phyloP scores from a whole-genome alignment of 1,140 invertebrate species.

The Micrasema longulum region DNA sequence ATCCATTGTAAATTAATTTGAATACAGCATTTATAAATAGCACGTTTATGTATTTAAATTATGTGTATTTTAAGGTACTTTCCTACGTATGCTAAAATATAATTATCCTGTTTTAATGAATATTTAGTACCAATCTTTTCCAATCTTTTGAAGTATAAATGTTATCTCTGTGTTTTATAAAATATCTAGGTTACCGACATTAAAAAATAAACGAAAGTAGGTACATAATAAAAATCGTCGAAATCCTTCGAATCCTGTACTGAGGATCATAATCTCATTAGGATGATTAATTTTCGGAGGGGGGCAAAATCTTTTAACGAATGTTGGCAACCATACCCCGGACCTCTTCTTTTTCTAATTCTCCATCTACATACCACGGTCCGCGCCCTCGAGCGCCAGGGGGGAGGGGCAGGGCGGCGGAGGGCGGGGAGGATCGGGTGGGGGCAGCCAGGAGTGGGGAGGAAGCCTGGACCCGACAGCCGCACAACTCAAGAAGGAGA shows the following conservation, averaged over 20 bases:
- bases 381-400: constrained; percentile 10
- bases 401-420: background rate
- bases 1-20: too few relatives aligned
- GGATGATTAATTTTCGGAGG: constrained; percentile 36
- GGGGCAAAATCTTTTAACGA: constrained; percentile 37
- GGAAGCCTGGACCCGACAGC: constrained; percentile 52
- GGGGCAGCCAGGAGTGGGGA: constrained; percentile 4
- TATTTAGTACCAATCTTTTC: too few relatives aligned
- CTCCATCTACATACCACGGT: constrained; percentile 27
- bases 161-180: too few relatives aligned
- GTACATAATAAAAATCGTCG: constrained; percentile 19
- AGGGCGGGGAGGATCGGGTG: background rate
- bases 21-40: too few relatives aligned
- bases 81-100: too few relatives aligned
- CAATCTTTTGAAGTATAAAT: too few relatives aligned
- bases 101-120: too few relatives aligned
- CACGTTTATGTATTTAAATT: too few relatives aligned
- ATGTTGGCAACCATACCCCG: constrained; percentile 37
- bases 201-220: too few relatives aligned
- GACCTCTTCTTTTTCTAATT: background rate
- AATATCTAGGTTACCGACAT: too few relatives aligned
- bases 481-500: constrained; percentile 49
- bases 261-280: constrained; percentile 37
- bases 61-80: too few relatives aligned
- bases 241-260: constrained; percentile 22